phyloP scores from a whole-genome alignment of 2,797 vertebrate genomes.

The Heterohyrax brucei region DNA sequence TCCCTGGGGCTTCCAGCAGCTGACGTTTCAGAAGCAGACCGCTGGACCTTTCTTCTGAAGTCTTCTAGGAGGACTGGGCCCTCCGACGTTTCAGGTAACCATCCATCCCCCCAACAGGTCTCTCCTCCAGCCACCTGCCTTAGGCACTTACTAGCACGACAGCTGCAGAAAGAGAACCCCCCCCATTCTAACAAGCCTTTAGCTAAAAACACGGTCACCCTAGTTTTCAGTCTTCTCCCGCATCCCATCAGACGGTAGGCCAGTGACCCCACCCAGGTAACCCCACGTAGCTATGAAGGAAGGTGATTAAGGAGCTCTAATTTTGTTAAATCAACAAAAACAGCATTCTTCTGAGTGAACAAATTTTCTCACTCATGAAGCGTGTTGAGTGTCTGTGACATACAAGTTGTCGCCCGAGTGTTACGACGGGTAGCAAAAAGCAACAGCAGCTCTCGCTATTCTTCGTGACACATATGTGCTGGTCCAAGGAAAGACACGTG shows the following conservation, averaged over 20 bases:
- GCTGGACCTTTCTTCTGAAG: too few relatives aligned
- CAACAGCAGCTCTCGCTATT: too few relatives aligned
- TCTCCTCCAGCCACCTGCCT: not conserved
- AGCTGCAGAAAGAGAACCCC: not conserved
- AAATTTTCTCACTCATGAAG: not conserved
- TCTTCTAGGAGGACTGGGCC: too few relatives aligned
- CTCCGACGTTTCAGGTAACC: too few relatives aligned
- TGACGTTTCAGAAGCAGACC: too few relatives aligned
- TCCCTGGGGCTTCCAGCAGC: too few relatives aligned
- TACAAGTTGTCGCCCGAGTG: not conserved
- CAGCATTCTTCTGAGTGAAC: not conserved
- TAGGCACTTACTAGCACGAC: not conserved
- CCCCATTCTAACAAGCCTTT: not conserved
- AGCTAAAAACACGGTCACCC: not conserved
- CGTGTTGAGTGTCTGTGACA: not conserved
- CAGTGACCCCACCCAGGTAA: too few relatives aligned
- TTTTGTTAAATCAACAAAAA: not conserved
- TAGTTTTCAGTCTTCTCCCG: not conserved
- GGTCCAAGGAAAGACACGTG: too few relatives aligned
- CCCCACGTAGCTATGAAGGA: not conserved
- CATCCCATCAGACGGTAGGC: not conserved
- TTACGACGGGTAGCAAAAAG: not conserved
- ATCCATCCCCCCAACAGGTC: too few relatives aligned
- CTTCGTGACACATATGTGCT: not conserved
- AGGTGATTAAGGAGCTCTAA: not conserved